Evolutionary conservation across 2,888 invertebrate genomes (phyloP), one percentile per base, ranked within the genome.

Genomic region (Agrenia bidenticulata): DNA sequence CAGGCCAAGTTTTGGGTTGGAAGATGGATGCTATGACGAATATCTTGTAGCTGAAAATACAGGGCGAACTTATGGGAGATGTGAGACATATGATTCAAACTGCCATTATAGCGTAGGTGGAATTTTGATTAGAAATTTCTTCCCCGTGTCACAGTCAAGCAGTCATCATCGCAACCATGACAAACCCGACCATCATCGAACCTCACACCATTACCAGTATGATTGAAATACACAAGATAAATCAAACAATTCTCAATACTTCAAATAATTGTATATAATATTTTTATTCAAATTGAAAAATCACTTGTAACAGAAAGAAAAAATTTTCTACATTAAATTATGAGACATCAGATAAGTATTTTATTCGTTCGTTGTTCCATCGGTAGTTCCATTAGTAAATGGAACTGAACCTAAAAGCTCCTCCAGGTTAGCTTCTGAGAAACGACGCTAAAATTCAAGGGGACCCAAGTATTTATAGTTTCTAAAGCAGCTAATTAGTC

Each of bases 361-460:
- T 4, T 7, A 32, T 32, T 32, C 5, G 5, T 32, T 32, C 11
- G 32, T 7, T 7, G 32, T 32, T 32, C 11, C 11, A 32, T n/a
- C 32, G 32, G 32, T 32, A 11, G 32, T 32, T 4, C 32, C 32
- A 32, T 32, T 32, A 4, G 32, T 7, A 32, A 7, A 7, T 85
- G 66, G 63, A 66, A 66, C 63, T 26, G 66, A 66, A 53, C 63
- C 60, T 19, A 66, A 62, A 49, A 66, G 66, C 23, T 66, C 66
- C 55, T 62, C 58, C 62, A 62, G 58, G 57, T 66, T 66, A 49
- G 66, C 66, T 54, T 62, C 63, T 42, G 66, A 66, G 39, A 66
- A 66, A n/a, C 66, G 66, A 60, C 63, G 57, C 66, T 66, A 42
- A 39, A 32, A 61, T 49, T 11, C 4, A 57, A 39, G 54, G 53